These are phyloP conservation scores for Bostrychus sinensis DNA, from an alignment of 2,113 vertebrate species.

Conservation along the genomic window DNA sequence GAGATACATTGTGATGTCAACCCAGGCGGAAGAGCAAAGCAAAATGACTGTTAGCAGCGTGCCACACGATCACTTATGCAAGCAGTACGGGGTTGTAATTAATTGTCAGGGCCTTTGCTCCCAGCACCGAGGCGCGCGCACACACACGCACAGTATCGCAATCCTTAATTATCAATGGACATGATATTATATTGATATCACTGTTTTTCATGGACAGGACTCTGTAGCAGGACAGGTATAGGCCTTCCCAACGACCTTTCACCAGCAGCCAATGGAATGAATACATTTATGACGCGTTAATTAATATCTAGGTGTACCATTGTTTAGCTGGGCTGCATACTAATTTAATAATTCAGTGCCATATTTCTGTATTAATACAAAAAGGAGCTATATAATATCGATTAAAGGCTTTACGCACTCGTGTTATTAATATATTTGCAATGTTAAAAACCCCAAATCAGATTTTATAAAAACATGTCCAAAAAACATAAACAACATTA, in stretches of 20 bases:
- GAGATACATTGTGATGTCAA: conserved; percentile 76
- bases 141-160: conserved; percentile 21
- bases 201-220: no score
- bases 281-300: not conserved
- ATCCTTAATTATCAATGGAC: conserved; percentile 47
- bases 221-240: conserved; percentile 21
- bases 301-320: conserved; percentile 1
- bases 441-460: not conserved
- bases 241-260: no score
- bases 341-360: not conserved
- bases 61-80: conserved; percentile 69
- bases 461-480: not conserved
- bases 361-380: not conserved
- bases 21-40: conserved; percentile 73
- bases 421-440: not conserved
- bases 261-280: no score
- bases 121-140: conserved; percentile 38
- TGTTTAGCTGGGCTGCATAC: conserved; percentile 8
- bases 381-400: not conserved
- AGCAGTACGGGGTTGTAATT: conserved; percentile 64
- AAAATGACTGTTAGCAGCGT: conserved; percentile 71
- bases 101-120: conserved; percentile 69
- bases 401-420: not conserved
- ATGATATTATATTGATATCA: no score
- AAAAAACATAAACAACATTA: conserved; percentile 24